These are phyloP conservation scores for Champsocephalus esox DNA, from an alignment of 2,797 vertebrate species.

Conservation along the genomic window DNA sequence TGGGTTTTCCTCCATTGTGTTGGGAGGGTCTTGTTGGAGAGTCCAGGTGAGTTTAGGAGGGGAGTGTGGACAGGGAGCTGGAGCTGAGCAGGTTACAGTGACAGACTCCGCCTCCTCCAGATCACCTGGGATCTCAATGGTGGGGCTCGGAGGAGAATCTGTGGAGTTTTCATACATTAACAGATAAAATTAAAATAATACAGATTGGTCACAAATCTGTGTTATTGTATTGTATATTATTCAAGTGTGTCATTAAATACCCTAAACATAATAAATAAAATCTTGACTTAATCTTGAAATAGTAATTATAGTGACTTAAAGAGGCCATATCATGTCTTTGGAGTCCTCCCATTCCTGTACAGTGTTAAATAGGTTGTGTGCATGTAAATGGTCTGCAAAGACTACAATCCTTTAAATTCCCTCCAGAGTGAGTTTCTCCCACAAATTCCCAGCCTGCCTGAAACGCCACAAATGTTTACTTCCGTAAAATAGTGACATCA, in stretches of 20 bases:
- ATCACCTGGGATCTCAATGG: conserved; percentile 6
- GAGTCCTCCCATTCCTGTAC: no score
- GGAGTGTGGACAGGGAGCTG: conserved; percentile 62
- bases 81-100: conserved; percentile 64
- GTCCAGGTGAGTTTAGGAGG: conserved; percentile 70
- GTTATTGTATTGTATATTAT: background rate
- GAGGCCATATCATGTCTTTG: no score
- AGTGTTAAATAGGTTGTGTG: no score
- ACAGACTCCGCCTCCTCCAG: conserved; percentile 37
- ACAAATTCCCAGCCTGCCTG: no score
- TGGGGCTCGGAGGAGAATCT: conserved; percentile 49
- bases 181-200: background rate
- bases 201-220: background rate
- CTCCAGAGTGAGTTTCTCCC: background rate
- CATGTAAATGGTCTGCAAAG: background rate
- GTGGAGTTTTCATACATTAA: background rate
- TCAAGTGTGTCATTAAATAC: no score
- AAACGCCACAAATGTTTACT: no score
- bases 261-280: no score
- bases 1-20: conserved; percentile 28
- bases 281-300: no score
- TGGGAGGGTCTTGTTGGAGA: conserved; percentile 30
- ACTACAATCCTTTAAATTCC: background rate
- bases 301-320: no score
- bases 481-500: no score